Percentiles rank a stretch among this genome's conserved stretches.
phyloP scores from a whole-genome alignment of 1,140 invertebrate genomes.

The Elymnias hypermnestra region DNA sequence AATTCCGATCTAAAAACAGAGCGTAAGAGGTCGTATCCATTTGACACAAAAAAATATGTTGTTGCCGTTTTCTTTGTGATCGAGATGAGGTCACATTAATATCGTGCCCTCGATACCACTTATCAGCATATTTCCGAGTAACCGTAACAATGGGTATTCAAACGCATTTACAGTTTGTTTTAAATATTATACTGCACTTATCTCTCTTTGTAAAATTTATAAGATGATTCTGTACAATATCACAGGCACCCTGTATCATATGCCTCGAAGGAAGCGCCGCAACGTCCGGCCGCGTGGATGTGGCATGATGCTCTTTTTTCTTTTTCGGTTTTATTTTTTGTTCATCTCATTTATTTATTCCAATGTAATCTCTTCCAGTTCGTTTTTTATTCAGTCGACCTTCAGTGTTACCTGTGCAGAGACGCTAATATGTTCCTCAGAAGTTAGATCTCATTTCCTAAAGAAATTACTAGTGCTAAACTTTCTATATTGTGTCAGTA shows the following conservation, averaged over 20 bases:
- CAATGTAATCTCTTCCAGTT: conserved; percentile 76
- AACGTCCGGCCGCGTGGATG: conserved; percentile 75
- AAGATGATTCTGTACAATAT: conserved; percentile 11
- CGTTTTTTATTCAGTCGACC: conserved; percentile 76
- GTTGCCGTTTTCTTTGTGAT: conserved; percentile 53
- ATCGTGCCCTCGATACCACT: conserved; percentile 36
- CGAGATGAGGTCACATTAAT: conserved; percentile 31
- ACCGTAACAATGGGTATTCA: conserved; percentile 29
- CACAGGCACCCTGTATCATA: conserved; percentile 46
- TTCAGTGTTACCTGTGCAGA: conserved; percentile 73
- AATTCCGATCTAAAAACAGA: neutral
- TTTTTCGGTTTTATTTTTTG: conserved; percentile 71
- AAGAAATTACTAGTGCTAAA: conserved; percentile 7
- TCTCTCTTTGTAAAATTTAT: neutral
- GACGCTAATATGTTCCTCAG: conserved; percentile 56
- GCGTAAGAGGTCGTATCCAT: neutral
- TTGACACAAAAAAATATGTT: conserved; percentile 33
- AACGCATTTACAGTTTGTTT: conserved; percentile 7
- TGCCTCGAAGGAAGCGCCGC: conserved; percentile 69
- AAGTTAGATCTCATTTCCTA: conserved; percentile 29
- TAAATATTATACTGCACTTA: conserved; percentile 6
- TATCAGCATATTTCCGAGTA: conserved; percentile 38
- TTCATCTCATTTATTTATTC: conserved; percentile 77
- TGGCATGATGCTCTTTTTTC: conserved; percentile 70
- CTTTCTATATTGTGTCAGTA: neutral